Evolutionary conservation across 2,797 vertebrate species (phyloP).

Genomic region (Synaphobranchus kaupii): DNA sequence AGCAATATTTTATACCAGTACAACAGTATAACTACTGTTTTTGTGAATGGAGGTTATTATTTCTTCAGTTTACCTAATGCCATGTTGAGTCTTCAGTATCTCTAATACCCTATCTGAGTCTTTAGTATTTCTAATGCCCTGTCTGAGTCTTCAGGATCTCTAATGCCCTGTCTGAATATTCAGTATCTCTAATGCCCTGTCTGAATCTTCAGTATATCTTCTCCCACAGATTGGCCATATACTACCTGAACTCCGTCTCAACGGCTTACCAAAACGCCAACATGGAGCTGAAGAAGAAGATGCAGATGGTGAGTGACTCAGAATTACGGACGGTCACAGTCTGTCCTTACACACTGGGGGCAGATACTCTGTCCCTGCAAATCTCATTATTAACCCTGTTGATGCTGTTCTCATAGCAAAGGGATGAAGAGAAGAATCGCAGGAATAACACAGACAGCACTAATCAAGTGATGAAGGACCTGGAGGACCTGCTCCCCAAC

Average conservation of each 20-base stretch:
- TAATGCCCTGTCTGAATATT: no score
- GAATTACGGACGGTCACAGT: no score
- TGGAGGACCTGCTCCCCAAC: slow-evolving; percentile 79
- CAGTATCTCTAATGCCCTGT: no score
- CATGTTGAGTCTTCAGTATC: no score
- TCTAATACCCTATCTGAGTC: no score
- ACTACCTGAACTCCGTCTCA: slow-evolving; percentile 92
- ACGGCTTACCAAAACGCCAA: slow-evolving; percentile 88
- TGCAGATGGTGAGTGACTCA: slow-evolving; percentile 85
- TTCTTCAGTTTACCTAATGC: no score
- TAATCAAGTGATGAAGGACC: slow-evolving; percentile 79
- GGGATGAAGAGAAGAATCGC: slow-evolving; percentile 91
- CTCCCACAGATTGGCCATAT: slow-evolving; percentile 86
- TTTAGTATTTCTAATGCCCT: not conserved
- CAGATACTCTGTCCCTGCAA: not conserved
- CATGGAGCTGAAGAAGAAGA: slow-evolving; percentile 93
- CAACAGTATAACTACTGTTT: no score
- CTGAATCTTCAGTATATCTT: not conserved
- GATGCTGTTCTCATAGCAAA: slow-evolving; percentile 70
- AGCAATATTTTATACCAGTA: no score
- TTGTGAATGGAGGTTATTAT: no score
- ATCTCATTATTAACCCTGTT: not conserved
- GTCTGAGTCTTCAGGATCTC: not conserved
- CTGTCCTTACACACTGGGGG: not conserved
- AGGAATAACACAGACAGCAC: slow-evolving; percentile 84